A percentile compares a stretch with the other conserved stretches of the same genome.
Conservation (phyloP, 2,797 vertebrate species). For the Buphagus erythrorhynchus region DNA sequence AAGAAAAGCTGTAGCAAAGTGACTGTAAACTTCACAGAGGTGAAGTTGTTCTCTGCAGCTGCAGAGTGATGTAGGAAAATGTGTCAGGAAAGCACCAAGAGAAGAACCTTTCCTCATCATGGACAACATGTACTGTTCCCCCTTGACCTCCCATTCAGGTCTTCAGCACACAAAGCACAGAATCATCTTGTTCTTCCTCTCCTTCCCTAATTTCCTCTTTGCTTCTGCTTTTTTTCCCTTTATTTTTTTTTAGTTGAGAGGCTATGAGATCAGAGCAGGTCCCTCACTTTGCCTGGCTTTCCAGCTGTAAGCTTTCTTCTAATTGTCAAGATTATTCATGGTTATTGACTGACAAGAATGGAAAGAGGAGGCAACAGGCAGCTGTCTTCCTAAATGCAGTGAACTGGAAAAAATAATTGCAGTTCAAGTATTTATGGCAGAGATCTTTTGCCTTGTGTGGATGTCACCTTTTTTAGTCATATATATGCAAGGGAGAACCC, state of each 20-base stretch:
- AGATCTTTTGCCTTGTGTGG: background rate
- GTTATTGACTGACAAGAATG: constrained; percentile 24
- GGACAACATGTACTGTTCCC: background rate
- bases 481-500: background rate
- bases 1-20: background rate
- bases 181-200: background rate
- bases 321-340: background rate
- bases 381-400: background rate
- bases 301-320: background rate
- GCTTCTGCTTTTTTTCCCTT: background rate
- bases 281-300: background rate
- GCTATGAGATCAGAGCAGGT: background rate
- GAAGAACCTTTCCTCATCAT: rapidly evolving
- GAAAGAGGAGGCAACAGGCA: background rate
- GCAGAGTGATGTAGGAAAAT: background rate
- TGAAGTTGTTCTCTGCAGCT: background rate
- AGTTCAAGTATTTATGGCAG: background rate
- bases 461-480: background rate
- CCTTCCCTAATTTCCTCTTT: background rate
- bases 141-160: background rate
- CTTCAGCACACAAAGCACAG: background rate
- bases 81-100: background rate
- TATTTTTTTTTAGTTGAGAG: background rate
- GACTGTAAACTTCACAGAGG: background rate
- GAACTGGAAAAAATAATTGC: background rate